Conservation (phyloP, 2,797 vertebrate genomes). For the Lagorchestes hirsutus region DNA sequence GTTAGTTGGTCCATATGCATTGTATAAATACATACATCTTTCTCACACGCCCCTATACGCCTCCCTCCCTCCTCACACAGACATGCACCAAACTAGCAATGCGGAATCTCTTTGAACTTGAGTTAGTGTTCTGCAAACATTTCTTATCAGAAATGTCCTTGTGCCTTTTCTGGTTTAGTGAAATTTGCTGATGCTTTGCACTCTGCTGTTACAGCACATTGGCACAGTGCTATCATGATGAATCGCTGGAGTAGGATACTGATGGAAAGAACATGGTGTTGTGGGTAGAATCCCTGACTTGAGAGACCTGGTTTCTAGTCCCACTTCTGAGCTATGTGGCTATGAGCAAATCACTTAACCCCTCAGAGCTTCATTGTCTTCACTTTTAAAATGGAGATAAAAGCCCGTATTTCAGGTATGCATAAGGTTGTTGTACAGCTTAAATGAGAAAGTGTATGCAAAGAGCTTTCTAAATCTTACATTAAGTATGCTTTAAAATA, state of each 20-base stretch:
- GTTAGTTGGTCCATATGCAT: neutral
- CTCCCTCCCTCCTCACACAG: neutral
- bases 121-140: neutral
- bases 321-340: neutral
- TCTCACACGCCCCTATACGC: neutral
- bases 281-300: neutral
- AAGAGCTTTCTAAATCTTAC: neutral
- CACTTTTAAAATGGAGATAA: neutral
- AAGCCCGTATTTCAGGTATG: neutral
- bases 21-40: neutral
- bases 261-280: neutral
- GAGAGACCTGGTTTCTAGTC: neutral
- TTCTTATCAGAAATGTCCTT: neutral
- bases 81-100: neutral
- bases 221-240: neutral
- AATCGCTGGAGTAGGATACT: neutral
- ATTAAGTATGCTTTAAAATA: neutral
- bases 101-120: neutral
- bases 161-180: neutral
- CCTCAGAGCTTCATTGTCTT: neutral
- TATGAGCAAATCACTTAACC: neutral
- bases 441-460: neutral
- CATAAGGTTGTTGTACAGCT: neutral
- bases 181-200: neutral
- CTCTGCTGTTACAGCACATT: neutral